phyloP scores from a whole-genome alignment of 2,888 invertebrate genomes.

The Sesamia inferens region DNA sequence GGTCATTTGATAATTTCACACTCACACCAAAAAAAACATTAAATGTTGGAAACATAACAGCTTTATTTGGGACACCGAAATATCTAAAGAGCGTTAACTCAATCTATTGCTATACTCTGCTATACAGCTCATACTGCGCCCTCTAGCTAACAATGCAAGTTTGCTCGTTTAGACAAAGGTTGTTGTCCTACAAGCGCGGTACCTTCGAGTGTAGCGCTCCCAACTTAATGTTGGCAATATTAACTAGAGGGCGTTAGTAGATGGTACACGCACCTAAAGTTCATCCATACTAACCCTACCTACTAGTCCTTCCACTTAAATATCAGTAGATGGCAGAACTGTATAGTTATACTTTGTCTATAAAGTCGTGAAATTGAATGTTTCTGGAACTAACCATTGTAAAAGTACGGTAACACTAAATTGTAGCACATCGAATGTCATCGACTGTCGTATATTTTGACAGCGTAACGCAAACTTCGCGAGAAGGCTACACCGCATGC shows the following conservation, averaged over 20 bases:
- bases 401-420: too few relatives aligned
- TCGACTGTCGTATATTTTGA: too few relatives aligned
- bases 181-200: neutral
- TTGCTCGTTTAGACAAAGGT: neutral
- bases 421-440: too few relatives aligned
- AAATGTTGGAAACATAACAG: neutral
- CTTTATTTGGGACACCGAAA: neutral
- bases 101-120: neutral
- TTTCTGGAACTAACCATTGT: too few relatives aligned
- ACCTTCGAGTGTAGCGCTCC: neutral
- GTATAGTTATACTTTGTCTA: neutral
- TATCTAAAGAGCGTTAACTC: neutral
- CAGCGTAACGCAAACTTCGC: too few relatives aligned
- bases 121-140: slow-evolving; percentile 4
- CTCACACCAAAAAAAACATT: neutral
- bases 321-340: slow-evolving; percentile 26
- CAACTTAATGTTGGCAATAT: neutral
- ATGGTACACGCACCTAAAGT: too few relatives aligned
- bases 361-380: too few relatives aligned
- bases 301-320: neutral
- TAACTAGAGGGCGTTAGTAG: slow-evolving; percentile 28
- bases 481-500: too few relatives aligned
- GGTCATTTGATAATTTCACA: too few relatives aligned
- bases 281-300: neutral
- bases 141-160: neutral